Percentiles rank a stretch among this genome's conserved stretches.
Conservation (phyloP, 2,797 vertebrate species). For the Garrulus glandarius region DNA sequence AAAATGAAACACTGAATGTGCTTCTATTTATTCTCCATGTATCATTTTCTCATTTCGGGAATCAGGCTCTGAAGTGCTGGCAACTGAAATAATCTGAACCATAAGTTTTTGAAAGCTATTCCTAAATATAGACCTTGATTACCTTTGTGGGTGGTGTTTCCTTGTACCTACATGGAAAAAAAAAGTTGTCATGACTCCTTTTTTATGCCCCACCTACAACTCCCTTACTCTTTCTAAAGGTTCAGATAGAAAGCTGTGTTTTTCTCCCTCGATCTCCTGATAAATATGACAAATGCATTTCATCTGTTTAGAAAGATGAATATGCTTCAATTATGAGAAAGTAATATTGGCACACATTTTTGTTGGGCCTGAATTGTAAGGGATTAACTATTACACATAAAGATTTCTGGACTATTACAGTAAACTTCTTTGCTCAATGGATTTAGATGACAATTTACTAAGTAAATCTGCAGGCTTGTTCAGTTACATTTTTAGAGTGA, state of each 20-base stretch:
- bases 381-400: neutral
- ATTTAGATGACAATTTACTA: neutral
- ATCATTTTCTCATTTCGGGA: neutral
- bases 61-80: neutral
- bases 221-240: neutral
- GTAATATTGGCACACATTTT: neutral
- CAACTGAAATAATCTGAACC: neutral
- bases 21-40: neutral
- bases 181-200: neutral
- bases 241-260: neutral
- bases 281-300: neutral
- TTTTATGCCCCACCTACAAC: neutral
- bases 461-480: neutral
- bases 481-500: neutral
- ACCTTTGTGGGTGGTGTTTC: neutral
- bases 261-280: neutral
- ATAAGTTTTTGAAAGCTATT: neutral
- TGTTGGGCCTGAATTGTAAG: neutral
- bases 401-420: neutral
- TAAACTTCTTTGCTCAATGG: neutral
- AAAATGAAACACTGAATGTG: neutral
- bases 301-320: neutral
- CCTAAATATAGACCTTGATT: neutral
- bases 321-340: neutral
- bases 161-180: neutral